Evolutionary conservation across 2,113 vertebrate species (phyloP).

Genomic region (Burhinus oedicnemus): DNA sequence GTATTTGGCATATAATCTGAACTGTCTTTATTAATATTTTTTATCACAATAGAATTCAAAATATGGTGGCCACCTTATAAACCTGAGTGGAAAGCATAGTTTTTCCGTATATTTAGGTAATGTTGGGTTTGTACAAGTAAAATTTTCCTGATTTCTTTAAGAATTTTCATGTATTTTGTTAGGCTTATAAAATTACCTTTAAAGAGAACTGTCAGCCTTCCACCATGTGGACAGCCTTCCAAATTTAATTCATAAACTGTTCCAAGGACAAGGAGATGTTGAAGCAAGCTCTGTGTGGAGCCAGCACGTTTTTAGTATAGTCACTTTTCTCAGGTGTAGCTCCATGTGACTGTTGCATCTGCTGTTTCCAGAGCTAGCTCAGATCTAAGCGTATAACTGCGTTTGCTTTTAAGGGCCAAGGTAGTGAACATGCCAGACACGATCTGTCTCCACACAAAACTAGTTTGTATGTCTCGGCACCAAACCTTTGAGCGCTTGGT

Average conservation of each 20-base stretch:
- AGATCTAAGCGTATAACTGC: background rate
- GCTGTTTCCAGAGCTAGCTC: background rate
- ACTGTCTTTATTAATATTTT: background rate
- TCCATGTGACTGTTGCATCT: background rate
- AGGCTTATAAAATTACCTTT: background rate
- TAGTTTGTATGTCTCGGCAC: background rate
- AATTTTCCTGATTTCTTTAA: background rate
- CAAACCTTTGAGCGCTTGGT: background rate
- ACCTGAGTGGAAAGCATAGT: background rate
- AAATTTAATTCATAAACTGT: background rate
- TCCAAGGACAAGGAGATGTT: background rate
- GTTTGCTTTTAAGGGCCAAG: background rate
- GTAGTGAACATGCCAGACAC: accelerated
- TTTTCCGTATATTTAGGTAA: background rate
- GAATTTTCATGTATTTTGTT: background rate
- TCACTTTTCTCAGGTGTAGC: background rate
- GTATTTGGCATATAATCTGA: background rate
- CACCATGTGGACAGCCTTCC: background rate
- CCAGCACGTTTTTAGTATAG: background rate
- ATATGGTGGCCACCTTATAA: background rate
- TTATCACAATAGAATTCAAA: background rate
- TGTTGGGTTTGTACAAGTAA: background rate
- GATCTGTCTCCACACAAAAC: background rate
- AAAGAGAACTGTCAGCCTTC: background rate
- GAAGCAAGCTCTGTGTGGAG: background rate